Percentiles rank a stretch among this genome's conserved stretches.
phyloP scores from a whole-genome alignment of 2,113 vertebrate species.

The Noturus placidus region DNA sequence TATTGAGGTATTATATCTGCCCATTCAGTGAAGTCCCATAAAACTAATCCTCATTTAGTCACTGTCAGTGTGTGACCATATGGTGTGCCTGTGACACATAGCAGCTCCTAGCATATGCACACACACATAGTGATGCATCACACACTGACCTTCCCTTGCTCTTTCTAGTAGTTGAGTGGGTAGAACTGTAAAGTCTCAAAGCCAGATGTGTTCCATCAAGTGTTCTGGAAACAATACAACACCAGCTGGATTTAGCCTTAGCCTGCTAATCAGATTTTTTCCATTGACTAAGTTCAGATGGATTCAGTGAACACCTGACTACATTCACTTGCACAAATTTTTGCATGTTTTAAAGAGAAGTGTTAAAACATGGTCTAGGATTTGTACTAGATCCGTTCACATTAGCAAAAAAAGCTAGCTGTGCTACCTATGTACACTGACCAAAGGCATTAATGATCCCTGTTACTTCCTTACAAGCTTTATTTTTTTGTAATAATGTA shows the following conservation, averaged over 20 bases:
- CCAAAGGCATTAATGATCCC: background rate
- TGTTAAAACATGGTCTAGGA: background rate
- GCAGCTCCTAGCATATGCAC: constrained; percentile 23
- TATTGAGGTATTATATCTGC: constrained; percentile 20
- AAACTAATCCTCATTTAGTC: constrained; percentile 36
- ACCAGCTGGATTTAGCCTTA: constrained; percentile 6
- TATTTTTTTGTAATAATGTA: background rate
- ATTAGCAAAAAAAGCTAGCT: background rate
- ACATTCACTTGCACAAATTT: constrained; percentile 2
- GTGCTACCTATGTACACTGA: background rate
- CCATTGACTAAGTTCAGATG: constrained; percentile 1
- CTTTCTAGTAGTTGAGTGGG: background rate
- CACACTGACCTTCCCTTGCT: background rate
- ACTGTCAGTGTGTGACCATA: constrained; percentile 43
- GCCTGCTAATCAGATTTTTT: constrained; percentile 22
- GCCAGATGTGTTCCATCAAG: constrained; percentile 34
- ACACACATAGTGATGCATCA: constrained; percentile 17
- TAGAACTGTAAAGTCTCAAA: constrained; percentile 24
- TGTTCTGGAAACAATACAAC: constrained; percentile 15
- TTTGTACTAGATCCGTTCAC: background rate
- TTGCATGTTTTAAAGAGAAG: background rate
- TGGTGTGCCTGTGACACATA: constrained; percentile 35
- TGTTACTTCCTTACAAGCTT: background rate
- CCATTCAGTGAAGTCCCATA: background rate
- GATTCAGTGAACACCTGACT: constrained; percentile 19